Evolutionary conservation across 2,113 vertebrate genomes (phyloP), one percentile per base, ranked within the genome.

Genomic region (Pelusios castaneus): DNA sequence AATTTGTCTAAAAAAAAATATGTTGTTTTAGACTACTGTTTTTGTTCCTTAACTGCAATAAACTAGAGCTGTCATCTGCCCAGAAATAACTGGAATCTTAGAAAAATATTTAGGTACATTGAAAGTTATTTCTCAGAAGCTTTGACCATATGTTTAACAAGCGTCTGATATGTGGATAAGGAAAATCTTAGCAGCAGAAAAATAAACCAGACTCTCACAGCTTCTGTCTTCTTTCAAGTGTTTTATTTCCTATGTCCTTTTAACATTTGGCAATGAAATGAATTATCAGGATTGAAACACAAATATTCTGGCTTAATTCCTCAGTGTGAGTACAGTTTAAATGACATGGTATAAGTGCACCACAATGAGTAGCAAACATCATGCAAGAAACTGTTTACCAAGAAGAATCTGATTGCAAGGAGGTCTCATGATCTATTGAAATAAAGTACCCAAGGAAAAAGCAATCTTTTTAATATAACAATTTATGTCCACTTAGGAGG

Each of bases 231-330:
- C 78, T 94, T 95, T 91, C 58, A 95, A 93, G 89, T 89, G 80
- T 83, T 47, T 95, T 95, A 52, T 96, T 97, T 97, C 84, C 60
- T 85, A 21, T 58, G 19, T 87, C 82, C 47, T 93, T 92, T 86
- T 92, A 95, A 96, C 81, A 88, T 85, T 76, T 82, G 79, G 70
- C 55, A 96, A 92, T 4, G 19, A 95, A 96, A 97, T 92, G 86
- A 96, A 93, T 90, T 93, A 90, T 94, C 87, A 54, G 75, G 29
- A 91, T 55, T 96, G 73, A 95, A 93, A 92, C 84, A 49, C 13
- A 84, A 75, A 88, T 89, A 87, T 45, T 34, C 77, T 31, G 78
- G 10, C n/a, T 96, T 92, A 94, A 82, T 85, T 92, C 73, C 94
- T 97, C 70, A 95, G 80, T 77, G 29, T 80, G 54, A 92, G 63